phyloP scores from a whole-genome alignment of 2,113 vertebrate genomes.

The Hymenochirus boettgeri region DNA sequence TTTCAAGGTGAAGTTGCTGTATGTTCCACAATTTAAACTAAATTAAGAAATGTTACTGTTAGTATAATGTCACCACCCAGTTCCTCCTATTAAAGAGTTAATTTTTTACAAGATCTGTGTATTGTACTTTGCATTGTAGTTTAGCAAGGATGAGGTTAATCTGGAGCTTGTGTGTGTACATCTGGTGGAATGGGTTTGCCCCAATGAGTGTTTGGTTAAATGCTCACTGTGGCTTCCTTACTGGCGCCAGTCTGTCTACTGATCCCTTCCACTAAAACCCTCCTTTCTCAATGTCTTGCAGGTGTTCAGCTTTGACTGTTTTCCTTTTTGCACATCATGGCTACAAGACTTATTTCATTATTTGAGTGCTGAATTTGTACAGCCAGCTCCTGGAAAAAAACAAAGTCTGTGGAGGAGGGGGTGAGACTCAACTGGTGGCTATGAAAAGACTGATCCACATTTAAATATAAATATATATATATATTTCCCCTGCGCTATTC shows the following conservation, averaged over 20 bases:
- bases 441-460: conserved; percentile 48
- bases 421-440: conserved; percentile 50
- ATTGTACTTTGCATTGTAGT: too few species aligned
- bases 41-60: too few species aligned
- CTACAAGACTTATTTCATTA: conserved; percentile 61
- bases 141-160: conserved; percentile 17
- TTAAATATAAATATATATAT: conserved; percentile 9
- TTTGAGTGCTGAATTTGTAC: conserved; percentile 65
- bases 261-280: conserved; percentile 83
- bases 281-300: conserved; percentile 91
- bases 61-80: too few species aligned
- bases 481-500: conserved; percentile 36
- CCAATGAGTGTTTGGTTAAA: conserved; percentile 94
- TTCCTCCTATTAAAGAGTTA: too few species aligned
- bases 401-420: conserved; percentile 55
- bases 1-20: too few species aligned
- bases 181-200: conserved; percentile 91
- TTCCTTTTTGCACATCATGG: conserved; percentile 60
- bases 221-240: conserved; percentile 94
- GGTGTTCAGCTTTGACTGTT: conserved; percentile 78
- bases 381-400: conserved; percentile 44
- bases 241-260: conserved; percentile 96
- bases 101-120: too few species aligned
- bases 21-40: too few species aligned
- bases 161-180: conserved; percentile 64